Base-by-base conservation (phyloP, 2,888 invertebrate species). In the Diploptera punctata region DNA sequence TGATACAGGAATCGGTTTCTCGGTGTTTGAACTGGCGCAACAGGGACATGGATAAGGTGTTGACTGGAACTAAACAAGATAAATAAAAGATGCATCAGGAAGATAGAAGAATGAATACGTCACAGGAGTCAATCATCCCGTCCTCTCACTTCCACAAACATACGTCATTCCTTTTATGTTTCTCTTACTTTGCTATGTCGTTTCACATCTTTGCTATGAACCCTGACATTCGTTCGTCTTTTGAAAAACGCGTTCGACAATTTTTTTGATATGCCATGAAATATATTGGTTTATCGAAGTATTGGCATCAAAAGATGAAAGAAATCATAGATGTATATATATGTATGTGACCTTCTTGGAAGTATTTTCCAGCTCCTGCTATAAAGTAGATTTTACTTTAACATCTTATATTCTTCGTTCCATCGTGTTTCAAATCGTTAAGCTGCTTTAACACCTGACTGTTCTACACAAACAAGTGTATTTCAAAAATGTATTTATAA, bases 51-150 rank as follows among this genome's bases (percentile, higher is more conserved):
- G 33, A 33, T 33, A 33, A 65, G 65, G 65, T 47, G 65, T 44
- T 29, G 65, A 29, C 29, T 65, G 29, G 65, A 26, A 65, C 43
- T 33, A 65, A 65, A 65, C 47, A 65, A 65, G 65, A 44, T 65
- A 65, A 65, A 65, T 65, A 65, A 65, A 65, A 65, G 44, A 65
- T 18, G 65, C 65, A 24, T 65, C 65, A 31, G 31, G 60, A n/a
- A n/a, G 47, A 47, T n/a, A n/a, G 18, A 47, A n/a, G 47, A n/a
- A 47, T 47, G 47, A 47, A 57, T 31, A 29, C 31, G 57, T 57
- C 57, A 57, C 33, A 16, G 57, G 57, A 57, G 57, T 57, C 47
- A 47, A 47, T 47, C 47, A 47, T n/a, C 47, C 47, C 47, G 16
- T n/a, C 47, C n/a, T n/a, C 10, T n/a, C 47, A n/a, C 47, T 47